Conservation (phyloP, 1,140 invertebrate species). For the Rhyacophila brunnea region DNA sequence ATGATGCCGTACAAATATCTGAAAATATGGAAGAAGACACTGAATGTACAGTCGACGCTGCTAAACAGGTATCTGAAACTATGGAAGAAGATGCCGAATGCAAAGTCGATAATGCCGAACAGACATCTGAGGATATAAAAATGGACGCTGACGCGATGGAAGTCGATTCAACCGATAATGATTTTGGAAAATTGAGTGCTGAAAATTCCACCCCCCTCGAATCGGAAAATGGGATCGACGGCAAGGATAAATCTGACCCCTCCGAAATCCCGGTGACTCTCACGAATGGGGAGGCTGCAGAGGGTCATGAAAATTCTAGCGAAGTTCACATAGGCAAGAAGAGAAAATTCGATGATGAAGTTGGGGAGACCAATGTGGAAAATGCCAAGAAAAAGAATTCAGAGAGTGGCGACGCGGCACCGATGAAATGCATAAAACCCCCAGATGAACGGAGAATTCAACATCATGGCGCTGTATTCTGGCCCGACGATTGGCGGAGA, state of each 20-base stretch:
- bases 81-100: too few relatives aligned
- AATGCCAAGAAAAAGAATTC: slow-evolving; percentile 11
- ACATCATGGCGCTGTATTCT: slow-evolving; percentile 59
- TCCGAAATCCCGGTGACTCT: neutral
- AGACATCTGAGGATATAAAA: too few relatives aligned
- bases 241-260: too few relatives aligned
- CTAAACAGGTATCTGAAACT: too few relatives aligned
- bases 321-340: slow-evolving; percentile 6
- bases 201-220: too few relatives aligned
- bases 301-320: neutral
- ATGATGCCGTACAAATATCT: too few relatives aligned
- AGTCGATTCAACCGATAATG: too few relatives aligned
- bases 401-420: slow-evolving; percentile 2
- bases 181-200: too few relatives aligned
- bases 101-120: too few relatives aligned
- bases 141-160: too few relatives aligned
- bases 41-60: neutral
- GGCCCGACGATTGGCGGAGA: slow-evolving; percentile 70
- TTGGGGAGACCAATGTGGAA: neutral
- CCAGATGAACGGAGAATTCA: neutral
- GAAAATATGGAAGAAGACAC: neutral
- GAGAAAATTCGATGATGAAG: slow-evolving; percentile 15
- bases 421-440: slow-evolving; percentile 26
- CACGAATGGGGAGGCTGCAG: neutral
- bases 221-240: too few relatives aligned